A percentile compares a stretch with the other conserved stretches of the same genome.
phyloP scores from a whole-genome alignment of 2,113 vertebrate species.

The Benitochromis conjunctus region DNA sequence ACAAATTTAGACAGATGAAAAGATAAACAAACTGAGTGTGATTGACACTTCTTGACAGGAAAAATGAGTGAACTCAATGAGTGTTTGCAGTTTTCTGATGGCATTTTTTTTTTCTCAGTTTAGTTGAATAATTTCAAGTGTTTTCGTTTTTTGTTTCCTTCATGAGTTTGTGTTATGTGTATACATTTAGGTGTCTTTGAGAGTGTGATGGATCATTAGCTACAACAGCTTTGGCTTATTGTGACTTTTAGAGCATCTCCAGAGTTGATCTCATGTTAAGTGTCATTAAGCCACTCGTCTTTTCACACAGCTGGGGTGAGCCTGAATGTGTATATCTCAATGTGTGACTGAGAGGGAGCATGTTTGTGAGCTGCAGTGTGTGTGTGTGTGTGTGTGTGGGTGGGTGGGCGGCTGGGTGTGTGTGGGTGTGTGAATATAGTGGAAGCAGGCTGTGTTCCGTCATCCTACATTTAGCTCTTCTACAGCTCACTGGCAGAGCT shows the following conservation, averaged over 20 bases:
- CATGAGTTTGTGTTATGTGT: not conserved
- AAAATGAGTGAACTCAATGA: not conserved
- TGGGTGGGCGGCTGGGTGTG: not conserved
- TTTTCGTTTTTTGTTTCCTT: not conserved
- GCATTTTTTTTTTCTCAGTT: conserved; percentile 8
- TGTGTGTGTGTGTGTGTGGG: conserved; percentile 2
- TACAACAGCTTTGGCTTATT: conserved; percentile 45
- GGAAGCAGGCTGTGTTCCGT: conserved; percentile 11
- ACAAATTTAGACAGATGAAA: not conserved
- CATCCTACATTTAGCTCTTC: conserved; percentile 57
- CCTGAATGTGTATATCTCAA: not conserved
- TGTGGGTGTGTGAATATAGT: not conserved
- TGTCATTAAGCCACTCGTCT: conserved; percentile 48
- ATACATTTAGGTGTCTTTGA: not conserved
- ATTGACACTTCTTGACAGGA: not conserved
- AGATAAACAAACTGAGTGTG: not conserved
- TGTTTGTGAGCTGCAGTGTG: not conserved
- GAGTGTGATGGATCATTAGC: conserved; percentile 40
- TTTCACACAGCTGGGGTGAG: conserved; percentile 23
- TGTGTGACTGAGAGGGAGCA: not conserved
- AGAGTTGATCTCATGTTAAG: conserved; percentile 45
- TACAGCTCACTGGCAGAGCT: conserved; percentile 31
- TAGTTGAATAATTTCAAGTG: conserved; percentile 8
- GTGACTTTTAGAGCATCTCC: conserved; percentile 48
- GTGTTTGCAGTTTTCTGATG: not conserved